phyloP scores from a whole-genome alignment of 1,140 invertebrate genomes.

The Drosophila melanogaster region DNA sequence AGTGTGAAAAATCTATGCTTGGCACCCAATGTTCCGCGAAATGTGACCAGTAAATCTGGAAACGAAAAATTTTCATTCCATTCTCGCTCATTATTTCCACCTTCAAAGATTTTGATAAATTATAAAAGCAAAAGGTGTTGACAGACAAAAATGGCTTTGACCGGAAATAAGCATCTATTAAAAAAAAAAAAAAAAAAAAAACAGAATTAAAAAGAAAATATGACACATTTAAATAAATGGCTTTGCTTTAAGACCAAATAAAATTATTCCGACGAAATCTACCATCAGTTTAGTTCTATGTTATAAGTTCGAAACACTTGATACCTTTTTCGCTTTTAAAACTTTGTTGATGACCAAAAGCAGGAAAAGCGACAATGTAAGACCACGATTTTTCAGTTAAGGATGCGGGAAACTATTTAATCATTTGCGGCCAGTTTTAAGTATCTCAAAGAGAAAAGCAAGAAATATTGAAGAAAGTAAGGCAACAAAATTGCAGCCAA shows the following conservation, averaged over 20 bases:
- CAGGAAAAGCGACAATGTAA: constrained; percentile 4
- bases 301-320: not conserved
- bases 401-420: constrained; percentile 11
- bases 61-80: too few relatives aligned
- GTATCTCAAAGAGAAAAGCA: constrained; percentile 29
- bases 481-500: constrained; percentile 71
- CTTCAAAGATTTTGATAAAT: not conserved
- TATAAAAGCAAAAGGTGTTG: too few relatives aligned
- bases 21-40: constrained; percentile 72
- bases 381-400: not conserved
- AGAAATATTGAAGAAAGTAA: constrained; percentile 61
- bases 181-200: too few relatives aligned
- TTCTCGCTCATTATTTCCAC: too few relatives aligned
- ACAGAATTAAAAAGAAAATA: too few relatives aligned
- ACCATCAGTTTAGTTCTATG: too few relatives aligned
- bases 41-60: constrained; percentile 47
- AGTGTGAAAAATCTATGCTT: constrained; percentile 79
- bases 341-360: not conserved
- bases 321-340: not conserved
- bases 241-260: too few relatives aligned
- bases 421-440: constrained; percentile 34
- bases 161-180: too few relatives aligned
- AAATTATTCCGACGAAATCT: too few relatives aligned
- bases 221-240: too few relatives aligned
- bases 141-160: too few relatives aligned